Conservation (phyloP, 2,797 vertebrate genomes). For the Petrocephalus schoutedeni region DNA sequence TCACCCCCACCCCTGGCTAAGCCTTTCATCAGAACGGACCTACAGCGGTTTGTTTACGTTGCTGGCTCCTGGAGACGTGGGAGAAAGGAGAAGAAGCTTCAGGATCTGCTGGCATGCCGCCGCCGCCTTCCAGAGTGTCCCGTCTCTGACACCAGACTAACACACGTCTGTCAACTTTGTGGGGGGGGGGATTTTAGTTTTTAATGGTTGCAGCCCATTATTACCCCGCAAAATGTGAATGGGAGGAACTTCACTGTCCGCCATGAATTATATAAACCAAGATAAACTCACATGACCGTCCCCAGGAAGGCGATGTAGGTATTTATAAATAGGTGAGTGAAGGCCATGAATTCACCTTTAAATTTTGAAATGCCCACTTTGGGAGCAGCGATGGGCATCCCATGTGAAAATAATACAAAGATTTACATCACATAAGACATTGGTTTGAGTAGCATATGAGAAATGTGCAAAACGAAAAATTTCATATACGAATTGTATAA, state of each 20-base stretch:
- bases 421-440: neutral
- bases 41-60: conserved; percentile 86
- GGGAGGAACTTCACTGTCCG: neutral
- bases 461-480: neutral
- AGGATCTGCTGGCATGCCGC: conserved; percentile 56
- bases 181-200: conserved; percentile 27
- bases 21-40: conserved; percentile 66
- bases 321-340: neutral
- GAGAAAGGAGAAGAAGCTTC: conserved; percentile 50
- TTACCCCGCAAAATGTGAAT: neutral
- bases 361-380: neutral
- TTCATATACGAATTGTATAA: neutral
- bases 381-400: neutral
- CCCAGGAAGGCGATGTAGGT: neutral
- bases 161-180: conserved; percentile 1
- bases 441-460: neutral
- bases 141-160: conserved; percentile 27
- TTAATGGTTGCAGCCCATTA: neutral
- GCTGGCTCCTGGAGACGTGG: conserved; percentile 50
- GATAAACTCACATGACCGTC: neutral
- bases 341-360: neutral
- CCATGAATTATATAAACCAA: neutral
- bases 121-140: conserved; percentile 42
- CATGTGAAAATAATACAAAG: neutral
- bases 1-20: conserved; percentile 24